Base-by-base conservation (phyloP, 1,140 invertebrate species). In the Tyrophagus putrescentiae region DNA sequence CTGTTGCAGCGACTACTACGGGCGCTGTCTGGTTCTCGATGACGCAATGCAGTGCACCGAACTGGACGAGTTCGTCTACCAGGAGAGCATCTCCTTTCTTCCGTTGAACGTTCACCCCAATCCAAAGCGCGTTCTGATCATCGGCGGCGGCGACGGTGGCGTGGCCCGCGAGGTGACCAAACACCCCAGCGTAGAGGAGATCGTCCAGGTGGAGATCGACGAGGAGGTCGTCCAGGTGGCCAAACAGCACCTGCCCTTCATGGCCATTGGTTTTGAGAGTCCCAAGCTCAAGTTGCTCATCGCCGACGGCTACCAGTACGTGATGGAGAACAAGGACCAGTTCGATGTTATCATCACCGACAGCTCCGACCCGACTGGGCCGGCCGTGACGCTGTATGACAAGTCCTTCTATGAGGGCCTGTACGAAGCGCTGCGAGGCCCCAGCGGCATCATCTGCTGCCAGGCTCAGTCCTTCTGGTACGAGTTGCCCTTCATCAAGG, bases 321-420 rank as follows among this genome's bases (percentile, higher is more conserved):
- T 99, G 78, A 84, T 84, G 64, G 78, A 84, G 36, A 88, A 93
- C 66, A 75, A 77, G 48, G 77, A 81, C 29, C 81, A 88, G 73
- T 98, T 91, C 73, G 94, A 98, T 75, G 84, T 98, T 27, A 94
- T 99, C 57, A 96, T 99, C 33, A 98, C 95, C 0, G 95, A 99
- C 70, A 95, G 91, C 41, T 93, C 90, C 33, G 62, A 57, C 33
- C 53, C 64, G 16, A 50, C 62, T 79, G 79, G 82, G 45, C 82
- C 81, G 44, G 82, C 82, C 18, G 76, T 75, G 32, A 73, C 72
- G 32, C 70, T 84, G 23, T 83, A 82, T 69, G 70, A 91, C 69
- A 81, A 88, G 68, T 80, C 81, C 42, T 98, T 97, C 66, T 98
- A 93, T 71, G 74, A 82, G 60, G 70, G 93, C 11, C 81, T 97